Base-by-base conservation (phyloP, 2,113 vertebrate genomes). In the Chroicocephalus ridibundus region DNA sequence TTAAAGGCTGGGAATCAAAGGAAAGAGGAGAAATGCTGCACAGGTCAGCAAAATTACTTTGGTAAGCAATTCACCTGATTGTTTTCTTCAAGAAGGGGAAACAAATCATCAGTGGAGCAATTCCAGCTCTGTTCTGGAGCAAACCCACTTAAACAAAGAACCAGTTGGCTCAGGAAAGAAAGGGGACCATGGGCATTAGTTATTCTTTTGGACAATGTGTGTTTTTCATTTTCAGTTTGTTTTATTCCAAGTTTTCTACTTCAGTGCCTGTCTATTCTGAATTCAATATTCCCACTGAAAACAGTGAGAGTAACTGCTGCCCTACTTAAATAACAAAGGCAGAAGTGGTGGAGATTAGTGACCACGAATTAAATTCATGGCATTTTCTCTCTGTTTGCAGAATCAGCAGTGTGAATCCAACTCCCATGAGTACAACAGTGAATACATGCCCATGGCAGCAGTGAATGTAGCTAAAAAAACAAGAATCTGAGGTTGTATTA, bases 371-470 rank as follows among this genome's bases (percentile, higher is more conserved):
- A 64, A 40, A 55, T 82, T 95, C 7, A 78, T 47, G 19, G 44
- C 49, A 80, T 97, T 97, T 96, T 96, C 38, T 90, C 88, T 97
- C 69, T 78, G 2, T 94, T 93, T 42, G 44, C 97, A 98, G 98
- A 97, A 94, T 38, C 94, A 65, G 65, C 96, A 66, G 13, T 36
- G 70, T 69, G 88, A 74, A 58, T 81, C 97, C 72, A 96, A 24
- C 10, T 94, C 96, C 55, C 97, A 97, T 4, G 98, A 98, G 47
- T 96, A 96, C 72, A 98, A 98, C 26, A 98, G 98, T 64, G 98
- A 98, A 96, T 98, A 98, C 57, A 98, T 98, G 98, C 96, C 98
- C 79, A 98, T 98, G 98, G 98, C 98, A 42, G 97, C 98, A n/a
- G 97, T 98, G 90, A 98, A 97, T 4, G 95, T 96, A 75, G 93